Base-by-base conservation (phyloP, 2,113 vertebrate genomes). In the Heterotis niloticus region DNA sequence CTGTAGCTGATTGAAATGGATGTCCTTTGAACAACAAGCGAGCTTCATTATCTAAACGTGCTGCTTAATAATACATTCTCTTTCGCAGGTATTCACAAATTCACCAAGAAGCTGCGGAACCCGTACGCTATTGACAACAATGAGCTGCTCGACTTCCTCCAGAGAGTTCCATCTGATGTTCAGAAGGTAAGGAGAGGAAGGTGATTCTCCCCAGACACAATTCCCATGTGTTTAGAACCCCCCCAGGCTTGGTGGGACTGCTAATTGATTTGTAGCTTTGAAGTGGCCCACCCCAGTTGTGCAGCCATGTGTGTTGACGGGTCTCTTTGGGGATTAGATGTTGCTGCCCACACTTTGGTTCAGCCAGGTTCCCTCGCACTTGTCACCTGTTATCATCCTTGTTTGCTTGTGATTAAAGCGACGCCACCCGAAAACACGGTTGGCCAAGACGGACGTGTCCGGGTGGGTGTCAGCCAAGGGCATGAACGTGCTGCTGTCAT, bases 31-130 rank as follows among this genome's bases (percentile, higher is more conserved):
- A 62, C 44, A 56, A 13, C 17, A 7, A 29, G 69, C 13, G 69
- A 72, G 69, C 44, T 71, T 23, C 64, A 64, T 54, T 34, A 0
- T 26, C 51, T 59, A 24, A 14, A 74, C 12, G n/a, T 24, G 24
- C 23, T 74, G 26, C 57, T 26, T 56, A 29, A 24, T 34, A 29
- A 65, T 1, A 11, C 44, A 26, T 51, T 57, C 64, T 67, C 51
- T 88, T 83, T 87, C 84, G 83, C 86, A 99, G 98, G 98, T 86
- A 94, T 99, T 92, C 95, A 98, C 93, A 99, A 98, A 93, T 99
- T 99, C 89, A 99, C 97, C 79, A 99, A 99, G 95, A 99, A 94
- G 90, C 89, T 99, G 81, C 93, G 97, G 88, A 98, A 96, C 85
- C 98, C 96, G 17, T 97, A 96, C 20, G 90, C 94, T 90, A 95